Evolutionary conservation across 1,140 invertebrate genomes (phyloP), one percentile per base, ranked within the genome.

Genomic region (Trachymyrmex cornetzi): DNA sequence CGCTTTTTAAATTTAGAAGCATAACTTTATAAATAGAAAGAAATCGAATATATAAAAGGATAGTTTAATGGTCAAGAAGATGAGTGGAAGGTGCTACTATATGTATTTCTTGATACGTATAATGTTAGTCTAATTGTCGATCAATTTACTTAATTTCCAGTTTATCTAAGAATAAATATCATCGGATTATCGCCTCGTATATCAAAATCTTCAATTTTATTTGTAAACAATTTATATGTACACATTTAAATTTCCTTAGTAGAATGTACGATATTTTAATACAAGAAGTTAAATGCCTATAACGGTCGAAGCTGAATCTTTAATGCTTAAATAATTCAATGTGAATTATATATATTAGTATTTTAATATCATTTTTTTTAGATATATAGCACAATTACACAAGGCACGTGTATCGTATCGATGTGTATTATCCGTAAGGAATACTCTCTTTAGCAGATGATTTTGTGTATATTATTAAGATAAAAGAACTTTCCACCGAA

Each of bases 391-490:
- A 38, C 22, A 77, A 53, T 72, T 66, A 38, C 19, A 22, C 16
- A 14, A 59, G 6, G 48, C 16, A 44, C 4, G n/a, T 27, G 9
- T 48, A 59, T n/a, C 38, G 3, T 64, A 50, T 50, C 3, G 30
- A 80, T 38, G 12, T n/a, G 11, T 55, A 55, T 71, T 38, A 44
- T 48, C 24, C 48, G 34, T 38, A 55, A 69, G 38, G 57, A 69
- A 38, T 27, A 7, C 11, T 79, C 24, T 44, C n/a, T 48, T 63
- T 63, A 64, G 24, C 5, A 30, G 24, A 66, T 79, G 61, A 50
- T 66, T 66, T 27, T 34, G 19, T 48, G 9, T 81, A n/a, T 71
- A n/a, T 71, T 71, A 71, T 14, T 44, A 24, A 22, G 27, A 79
- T 64, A 64, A 55, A 81, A 55, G 75, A 77, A 53, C 63, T 69